Evolutionary conservation across 1,140 invertebrate genomes (phyloP).

Genomic region (Micrasema minimum): DNA sequence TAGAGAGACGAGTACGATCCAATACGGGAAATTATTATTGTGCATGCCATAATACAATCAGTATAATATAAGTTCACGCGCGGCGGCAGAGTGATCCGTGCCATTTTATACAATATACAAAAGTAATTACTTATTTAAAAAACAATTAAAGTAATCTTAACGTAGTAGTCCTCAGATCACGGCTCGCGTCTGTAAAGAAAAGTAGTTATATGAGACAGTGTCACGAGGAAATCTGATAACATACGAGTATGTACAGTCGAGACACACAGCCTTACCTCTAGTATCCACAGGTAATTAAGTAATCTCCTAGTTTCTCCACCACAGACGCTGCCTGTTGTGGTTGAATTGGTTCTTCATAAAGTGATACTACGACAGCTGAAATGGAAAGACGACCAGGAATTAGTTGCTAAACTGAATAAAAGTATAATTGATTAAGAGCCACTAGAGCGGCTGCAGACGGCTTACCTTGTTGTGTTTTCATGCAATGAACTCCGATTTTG

Average conservation of each 20-base stretch:
- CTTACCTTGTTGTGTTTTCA: slow-evolving; percentile 91
- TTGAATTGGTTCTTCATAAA: slow-evolving; percentile 94
- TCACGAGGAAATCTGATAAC: background rate
- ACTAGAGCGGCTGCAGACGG: too few species aligned
- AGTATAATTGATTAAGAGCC: too few species aligned
- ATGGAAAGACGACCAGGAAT: slow-evolving; percentile 61
- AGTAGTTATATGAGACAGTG: background rate
- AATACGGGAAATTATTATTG: slow-evolving; percentile 31
- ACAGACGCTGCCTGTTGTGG: slow-evolving; percentile 93
- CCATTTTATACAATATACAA: slow-evolving; percentile 70
- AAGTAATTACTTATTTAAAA: slow-evolving; percentile 70
- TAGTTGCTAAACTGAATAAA: slow-evolving; percentile 6
- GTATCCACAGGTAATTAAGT: slow-evolving; percentile 93
- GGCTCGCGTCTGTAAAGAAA: slow-evolving; percentile 60
- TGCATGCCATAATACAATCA: slow-evolving; percentile 17
- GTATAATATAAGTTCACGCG: slow-evolving; percentile 10
- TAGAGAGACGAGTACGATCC: slow-evolving; percentile 41
- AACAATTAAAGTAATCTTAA: slow-evolving; percentile 64
- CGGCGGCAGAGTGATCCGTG: slow-evolving; percentile 56
- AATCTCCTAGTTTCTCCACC: slow-evolving; percentile 95
- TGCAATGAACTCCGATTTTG: slow-evolving; percentile 92
- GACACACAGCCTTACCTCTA: slow-evolving; percentile 72
- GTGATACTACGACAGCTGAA: slow-evolving; percentile 87
- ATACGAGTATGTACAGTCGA: background rate
- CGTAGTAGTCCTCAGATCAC: slow-evolving; percentile 67